These are phyloP conservation scores for Strigamia transsilvanica DNA, from an alignment of 2,888 invertebrate species.

Conservation along the genomic window DNA sequence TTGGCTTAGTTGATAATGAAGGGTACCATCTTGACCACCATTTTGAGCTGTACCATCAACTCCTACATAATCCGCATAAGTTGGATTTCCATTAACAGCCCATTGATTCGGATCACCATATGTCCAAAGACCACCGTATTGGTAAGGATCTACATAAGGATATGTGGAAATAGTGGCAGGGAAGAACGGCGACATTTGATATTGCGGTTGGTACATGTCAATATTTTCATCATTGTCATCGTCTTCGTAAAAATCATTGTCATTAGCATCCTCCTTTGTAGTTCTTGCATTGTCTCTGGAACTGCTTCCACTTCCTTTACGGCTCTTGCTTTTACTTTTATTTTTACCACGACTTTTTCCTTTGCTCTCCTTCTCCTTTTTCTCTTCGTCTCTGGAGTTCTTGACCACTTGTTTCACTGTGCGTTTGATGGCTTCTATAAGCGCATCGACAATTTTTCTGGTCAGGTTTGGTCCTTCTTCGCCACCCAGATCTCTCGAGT, in stretches of 20 bases:
- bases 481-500: neutral
- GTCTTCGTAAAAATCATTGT: conserved; percentile 51
- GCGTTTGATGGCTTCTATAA: conserved; percentile 41
- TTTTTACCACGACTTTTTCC: neutral
- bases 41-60: neutral
- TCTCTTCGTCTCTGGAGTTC: conserved; percentile 13
- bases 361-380: neutral
- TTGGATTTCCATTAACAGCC: neutral
- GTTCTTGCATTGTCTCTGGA: conserved; percentile 46
- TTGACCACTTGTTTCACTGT: conserved; percentile 50
- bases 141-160: conserved; percentile 52
- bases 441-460: conserved; percentile 46
- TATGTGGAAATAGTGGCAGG: conserved; percentile 27
- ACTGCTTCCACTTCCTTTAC: neutral
- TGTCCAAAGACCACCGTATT: conserved; percentile 50
- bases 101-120: conserved; percentile 43
- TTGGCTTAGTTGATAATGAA: neutral
- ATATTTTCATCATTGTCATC: neutral
- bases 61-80: neutral
- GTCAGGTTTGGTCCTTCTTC: conserved; percentile 33
- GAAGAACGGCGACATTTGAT: conserved; percentile 52
- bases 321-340: too few species aligned
- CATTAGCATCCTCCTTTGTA: conserved; percentile 22
- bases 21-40: neutral
- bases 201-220: conserved; percentile 52